phyloP scores from a whole-genome alignment of 2,113 vertebrate species.

The Mesitornis unicolor region DNA sequence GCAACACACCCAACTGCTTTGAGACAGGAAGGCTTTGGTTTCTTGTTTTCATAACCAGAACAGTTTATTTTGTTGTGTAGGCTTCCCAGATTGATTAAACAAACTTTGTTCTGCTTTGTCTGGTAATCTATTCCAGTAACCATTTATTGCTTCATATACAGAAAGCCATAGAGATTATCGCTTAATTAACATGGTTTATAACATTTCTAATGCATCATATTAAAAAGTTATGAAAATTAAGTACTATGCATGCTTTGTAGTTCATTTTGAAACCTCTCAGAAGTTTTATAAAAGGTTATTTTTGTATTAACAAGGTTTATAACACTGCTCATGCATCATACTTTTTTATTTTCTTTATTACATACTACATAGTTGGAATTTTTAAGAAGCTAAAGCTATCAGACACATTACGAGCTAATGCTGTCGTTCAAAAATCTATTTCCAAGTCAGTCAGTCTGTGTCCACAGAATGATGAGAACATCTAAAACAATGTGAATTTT shows the following conservation, averaged over 20 bases:
- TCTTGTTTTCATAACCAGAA: not conserved
- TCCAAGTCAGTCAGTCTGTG: constrained; percentile 20
- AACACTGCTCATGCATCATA: constrained; percentile 29
- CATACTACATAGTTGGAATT: constrained; percentile 17
- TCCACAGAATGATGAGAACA: constrained; percentile 18
- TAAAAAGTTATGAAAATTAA: constrained; percentile 79
- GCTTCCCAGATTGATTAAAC: constrained; percentile 53
- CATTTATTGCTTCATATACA: constrained; percentile 68
- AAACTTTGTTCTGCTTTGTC: constrained; percentile 55
- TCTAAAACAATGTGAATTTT: not conserved
- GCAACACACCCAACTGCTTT: not conserved
- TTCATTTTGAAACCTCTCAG: constrained; percentile 66
- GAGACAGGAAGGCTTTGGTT: not conserved
- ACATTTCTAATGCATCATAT: constrained; percentile 67
- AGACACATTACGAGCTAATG: constrained; percentile 43
- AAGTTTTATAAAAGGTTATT: constrained; percentile 68
- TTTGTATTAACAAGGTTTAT: constrained; percentile 65
- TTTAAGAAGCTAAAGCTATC: constrained; percentile 37
- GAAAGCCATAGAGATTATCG: constrained; percentile 70
- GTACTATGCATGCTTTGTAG: constrained; percentile 54
- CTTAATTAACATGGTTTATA: constrained; percentile 79
- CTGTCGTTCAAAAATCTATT: constrained; percentile 5
- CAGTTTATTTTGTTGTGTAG: not conserved
- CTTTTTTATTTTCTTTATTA: constrained; percentile 52
- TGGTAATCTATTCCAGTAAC: constrained; percentile 68